Base-by-base conservation (phyloP, 2,797 vertebrate genomes). In the Coluber constrictor region DNA sequence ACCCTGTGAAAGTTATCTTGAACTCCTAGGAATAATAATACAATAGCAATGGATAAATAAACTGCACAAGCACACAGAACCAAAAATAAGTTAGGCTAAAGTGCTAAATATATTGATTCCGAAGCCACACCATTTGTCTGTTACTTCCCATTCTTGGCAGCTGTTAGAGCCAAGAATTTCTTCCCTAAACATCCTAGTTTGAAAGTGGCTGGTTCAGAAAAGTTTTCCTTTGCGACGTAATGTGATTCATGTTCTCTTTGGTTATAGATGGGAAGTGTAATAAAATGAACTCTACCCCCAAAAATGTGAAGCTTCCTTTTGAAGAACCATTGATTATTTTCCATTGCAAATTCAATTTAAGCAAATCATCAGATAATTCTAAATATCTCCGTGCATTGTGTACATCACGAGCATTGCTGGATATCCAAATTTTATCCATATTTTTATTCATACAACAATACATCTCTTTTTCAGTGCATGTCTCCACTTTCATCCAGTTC, bases 81-180 rank as follows among this genome's bases (percentile, higher is more conserved):
- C 91, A 88, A 66, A 56, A 70, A 70, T 70, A 92, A 70, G 51
- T 88, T n/a, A 59, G 23, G 11, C 55, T n/a, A 43, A 59, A 74
- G 63, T 74, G 91, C 91, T 92, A 92, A 74, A 86, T 55, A 57
- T 61, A 88, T 92, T n/a, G 87, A 74, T 88, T 43, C 91, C 29
- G 59, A 88, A 90, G 3, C 29, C 29, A 27, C 20, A 1, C 1
- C 0, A 0, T 23, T 66, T 57, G 3, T 12, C 57, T n/a, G 88
- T 94, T 74, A 27, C 5, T 60, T 90, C 47, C 47, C 23, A n/a
- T 91, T 55, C 60, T 27, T 89, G 51, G 74, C 59, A 57, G 74
- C 54, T 5, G 12, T n/a, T 10, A 0, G 4, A 51, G 55, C 54
- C 23, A 29, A 57, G 56, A 3, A 25, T 88, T 16, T 43, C 23